Evolutionary conservation across 2,888 invertebrate species (phyloP).

Genomic region (Lymantria monacha): DNA sequence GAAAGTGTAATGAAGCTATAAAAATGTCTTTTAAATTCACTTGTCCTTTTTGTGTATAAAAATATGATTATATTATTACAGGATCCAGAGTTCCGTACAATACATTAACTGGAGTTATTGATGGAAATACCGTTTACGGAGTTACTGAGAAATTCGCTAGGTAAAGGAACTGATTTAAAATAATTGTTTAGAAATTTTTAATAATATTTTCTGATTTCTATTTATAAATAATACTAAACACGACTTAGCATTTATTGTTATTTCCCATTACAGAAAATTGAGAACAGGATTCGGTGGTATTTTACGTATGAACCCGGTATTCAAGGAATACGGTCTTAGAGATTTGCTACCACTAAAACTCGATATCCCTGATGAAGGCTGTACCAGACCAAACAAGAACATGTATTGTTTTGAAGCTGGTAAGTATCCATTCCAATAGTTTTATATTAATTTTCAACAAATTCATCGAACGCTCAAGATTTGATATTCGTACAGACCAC

Average conservation of each 20-base stretch:
- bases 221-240: too few relatives aligned
- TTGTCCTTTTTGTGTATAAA: too few relatives aligned
- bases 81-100: conserved; percentile 93
- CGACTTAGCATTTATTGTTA: background rate
- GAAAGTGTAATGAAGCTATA: too few relatives aligned
- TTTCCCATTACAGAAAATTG: conserved; percentile 82
- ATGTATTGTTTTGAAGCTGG: conserved; percentile 97
- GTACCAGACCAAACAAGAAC: conserved; percentile 92
- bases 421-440: conserved; percentile 49
- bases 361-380: conserved; percentile 95
- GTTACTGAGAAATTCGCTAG: conserved; percentile 91
- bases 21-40: too few relatives aligned
- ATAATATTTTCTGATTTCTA: too few relatives aligned
- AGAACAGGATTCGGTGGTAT: conserved; percentile 91
- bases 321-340: conserved; percentile 92
- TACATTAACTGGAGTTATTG: conserved; percentile 91
- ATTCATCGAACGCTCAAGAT: too few relatives aligned
- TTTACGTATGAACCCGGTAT: conserved; percentile 93
- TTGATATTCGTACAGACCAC: too few relatives aligned
- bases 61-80: conserved; percentile 44
- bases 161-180: conserved; percentile 53
- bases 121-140: conserved; percentile 95
- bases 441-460: too few relatives aligned
- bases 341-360: conserved; percentile 93
- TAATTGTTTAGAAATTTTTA: background rate